Base-by-base conservation (phyloP, 2,113 vertebrate genomes). In the Crotalus helleri region DNA sequence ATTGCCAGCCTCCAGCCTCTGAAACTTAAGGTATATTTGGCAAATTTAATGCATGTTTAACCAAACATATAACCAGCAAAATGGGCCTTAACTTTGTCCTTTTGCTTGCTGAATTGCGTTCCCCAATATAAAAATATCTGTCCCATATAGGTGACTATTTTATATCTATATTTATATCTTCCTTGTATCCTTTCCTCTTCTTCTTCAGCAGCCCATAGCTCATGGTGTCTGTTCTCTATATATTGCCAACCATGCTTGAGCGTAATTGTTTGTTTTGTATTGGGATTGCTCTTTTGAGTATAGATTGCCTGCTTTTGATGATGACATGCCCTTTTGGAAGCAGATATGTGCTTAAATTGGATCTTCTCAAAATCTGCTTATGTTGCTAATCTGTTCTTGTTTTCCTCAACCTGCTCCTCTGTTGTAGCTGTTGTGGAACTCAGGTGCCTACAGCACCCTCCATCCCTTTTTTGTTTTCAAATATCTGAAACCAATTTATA, bases 41-140 rank as follows among this genome's bases (percentile, higher is more conserved):
- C 61, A 55, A 85, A 57, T 91, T 24, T 26, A 85, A 26, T 85
- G 90, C 90, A 91, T 85, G 74, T 85, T 91, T 91, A 91, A 58
- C 74, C 21, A 23, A 55, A 57, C 24, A 11, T 24, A 81, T 81
- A 91, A 81, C 23, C n/a, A 81, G 53, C 69, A 81, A 55, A 44
- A n/a, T 55, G 51, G 64, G n/a, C 17, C 7, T 51, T 81, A 91
- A 91, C 64, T 46, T 90, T 69, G 24, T 53, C 59, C 57, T 90
- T 49, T 90, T 90, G 89, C 49, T 33, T 74, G 90, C 61, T 90
- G 88, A 19, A 19, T 90, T 90, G 49, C 19, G 24, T 64, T 61
- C 9, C 44, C 46, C 89, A 53, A 15, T 19, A 87, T 85, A 81
- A 3, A 74, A 51, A 54, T 49, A 90, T 24, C 29, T 49, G 39